Evolutionary conservation across 2,888 invertebrate genomes (phyloP).

Genomic region (Hipparchia sbordonii): DNA sequence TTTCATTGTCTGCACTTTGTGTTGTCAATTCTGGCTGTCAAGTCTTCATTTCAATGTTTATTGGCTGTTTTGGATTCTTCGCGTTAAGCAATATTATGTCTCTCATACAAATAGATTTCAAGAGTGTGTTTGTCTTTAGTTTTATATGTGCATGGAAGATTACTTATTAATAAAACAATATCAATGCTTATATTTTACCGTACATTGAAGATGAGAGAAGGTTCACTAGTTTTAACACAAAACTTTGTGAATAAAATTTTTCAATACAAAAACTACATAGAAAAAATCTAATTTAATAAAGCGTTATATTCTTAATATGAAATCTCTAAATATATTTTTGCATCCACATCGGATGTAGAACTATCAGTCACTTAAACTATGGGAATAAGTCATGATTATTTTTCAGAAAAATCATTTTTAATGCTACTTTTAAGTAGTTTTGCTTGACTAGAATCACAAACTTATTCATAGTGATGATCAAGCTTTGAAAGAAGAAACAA

Average conservation of each 20-base stretch:
- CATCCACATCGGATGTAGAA: neutral
- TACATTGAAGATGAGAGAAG: conserved; percentile 56
- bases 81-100: conserved; percentile 42
- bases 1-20: conserved; percentile 54
- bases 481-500: neutral
- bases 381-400: too few relatives aligned
- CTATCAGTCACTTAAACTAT: too few relatives aligned
- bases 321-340: neutral
- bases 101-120: conserved; percentile 49
- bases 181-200: conserved; percentile 52
- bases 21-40: conserved; percentile 49
- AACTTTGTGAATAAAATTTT: neutral
- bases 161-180: conserved; percentile 60
- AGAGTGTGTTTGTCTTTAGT: conserved; percentile 82
- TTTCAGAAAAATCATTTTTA: neutral
- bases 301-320: neutral
- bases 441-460: neutral
- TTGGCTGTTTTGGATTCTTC: conserved; percentile 46
- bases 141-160: conserved; percentile 82
- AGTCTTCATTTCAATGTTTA: conserved; percentile 50
- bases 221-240: conserved; percentile 44
- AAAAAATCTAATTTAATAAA: neutral
- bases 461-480: neutral
- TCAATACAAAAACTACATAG: neutral
- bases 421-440: neutral